These are phyloP conservation scores for Camptogramma bilineatum DNA, from an alignment of 2,888 invertebrate genomes.

Conservation along the genomic window DNA sequence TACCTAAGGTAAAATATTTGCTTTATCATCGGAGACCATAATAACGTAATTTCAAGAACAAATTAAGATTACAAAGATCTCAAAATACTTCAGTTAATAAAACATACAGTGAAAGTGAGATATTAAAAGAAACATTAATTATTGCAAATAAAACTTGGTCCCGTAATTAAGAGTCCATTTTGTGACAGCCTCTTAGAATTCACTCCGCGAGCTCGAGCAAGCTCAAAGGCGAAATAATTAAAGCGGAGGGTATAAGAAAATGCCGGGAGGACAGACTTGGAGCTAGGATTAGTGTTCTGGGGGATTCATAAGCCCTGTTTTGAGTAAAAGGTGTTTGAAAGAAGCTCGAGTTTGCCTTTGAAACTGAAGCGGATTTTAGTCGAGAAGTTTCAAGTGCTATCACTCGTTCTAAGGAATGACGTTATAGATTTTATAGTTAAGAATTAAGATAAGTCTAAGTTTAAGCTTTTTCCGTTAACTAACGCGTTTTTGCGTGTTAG, in stretches of 20 bases:
- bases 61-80: neutral
- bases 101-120: constrained; percentile 46
- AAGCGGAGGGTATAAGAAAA: constrained; percentile 79
- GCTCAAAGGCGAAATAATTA: constrained; percentile 83
- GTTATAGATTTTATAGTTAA: neutral
- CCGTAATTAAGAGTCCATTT: constrained; percentile 83
- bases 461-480: too few relatives aligned
- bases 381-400: neutral
- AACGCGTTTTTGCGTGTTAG: too few relatives aligned
- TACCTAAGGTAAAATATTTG: neutral
- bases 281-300: constrained; percentile 25
- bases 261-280: constrained; percentile 57
- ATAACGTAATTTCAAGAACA: neutral
- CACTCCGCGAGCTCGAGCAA: constrained; percentile 70
- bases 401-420: neutral
- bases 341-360: neutral
- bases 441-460: neutral
- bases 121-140: constrained; percentile 71
- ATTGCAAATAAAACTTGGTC: constrained; percentile 76
- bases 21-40: too few relatives aligned
- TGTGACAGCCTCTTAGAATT: constrained; percentile 82
- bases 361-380: neutral
- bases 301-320: constrained; percentile 16
- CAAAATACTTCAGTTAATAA: constrained; percentile 16
- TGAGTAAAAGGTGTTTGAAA: constrained; percentile 2